These are phyloP conservation scores for Bergia puertoricense DNA, from an alignment of 92 coral and sea anemone species.

Conservation along the genomic window DNA sequence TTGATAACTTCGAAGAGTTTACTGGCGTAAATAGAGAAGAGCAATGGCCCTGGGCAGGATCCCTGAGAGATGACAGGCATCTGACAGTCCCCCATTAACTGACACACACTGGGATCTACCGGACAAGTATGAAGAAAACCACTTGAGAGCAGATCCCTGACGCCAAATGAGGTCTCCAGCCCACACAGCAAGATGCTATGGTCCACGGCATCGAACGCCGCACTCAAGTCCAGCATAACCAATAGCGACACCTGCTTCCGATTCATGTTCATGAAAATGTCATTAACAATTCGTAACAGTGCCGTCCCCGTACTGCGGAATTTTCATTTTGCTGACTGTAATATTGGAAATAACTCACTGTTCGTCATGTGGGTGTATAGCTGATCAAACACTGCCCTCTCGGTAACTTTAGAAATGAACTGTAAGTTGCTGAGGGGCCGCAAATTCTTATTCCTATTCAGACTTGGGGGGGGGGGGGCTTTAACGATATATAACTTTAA, in stretches of 20 bases:
- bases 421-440: no score
- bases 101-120: conserved; percentile 13
- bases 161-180: conserved; percentile 1
- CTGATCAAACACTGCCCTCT: no score
- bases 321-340: conserved; percentile 21
- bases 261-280: conserved; percentile 40
- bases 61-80: no score
- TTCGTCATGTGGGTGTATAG: no score
- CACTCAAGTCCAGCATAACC: conserved; percentile 28
- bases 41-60: no score
- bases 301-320: conserved; percentile 27
- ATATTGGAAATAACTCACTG: not conserved
- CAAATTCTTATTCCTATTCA: no score
- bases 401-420: no score
- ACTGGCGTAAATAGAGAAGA: no score
- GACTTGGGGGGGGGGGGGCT: no score
- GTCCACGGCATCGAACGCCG: not conserved
- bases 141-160: not conserved
- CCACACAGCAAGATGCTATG: not conserved
- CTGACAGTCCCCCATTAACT: no score
- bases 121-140: not conserved
- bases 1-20: no score
- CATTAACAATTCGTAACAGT: conserved; percentile 2
- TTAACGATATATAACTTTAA: no score
- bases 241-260: conserved; percentile 30